Evolutionary conservation across 1,140 invertebrate species (phyloP).

Genomic region (Ectropis grisescens): DNA sequence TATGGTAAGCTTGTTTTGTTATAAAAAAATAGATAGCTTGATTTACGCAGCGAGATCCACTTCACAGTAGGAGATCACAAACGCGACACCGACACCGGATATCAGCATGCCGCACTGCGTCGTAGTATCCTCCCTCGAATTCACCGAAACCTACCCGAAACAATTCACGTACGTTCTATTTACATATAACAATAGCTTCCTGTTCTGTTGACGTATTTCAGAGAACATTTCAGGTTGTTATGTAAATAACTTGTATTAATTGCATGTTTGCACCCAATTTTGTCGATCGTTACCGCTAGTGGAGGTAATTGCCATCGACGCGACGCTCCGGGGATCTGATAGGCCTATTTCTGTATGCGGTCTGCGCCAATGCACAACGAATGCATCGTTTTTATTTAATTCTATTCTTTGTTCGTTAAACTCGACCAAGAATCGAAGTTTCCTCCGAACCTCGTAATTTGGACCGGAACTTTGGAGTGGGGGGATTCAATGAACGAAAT

Average conservation of each 20-base stretch:
- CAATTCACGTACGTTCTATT: slow-evolving; percentile 28
- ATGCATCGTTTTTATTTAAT: slow-evolving; percentile 13
- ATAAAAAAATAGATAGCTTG: too few relatives aligned
- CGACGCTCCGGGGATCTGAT: slow-evolving; percentile 1
- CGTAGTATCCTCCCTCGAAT: slow-evolving; percentile 47
- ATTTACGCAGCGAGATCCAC: too few relatives aligned
- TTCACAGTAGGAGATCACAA: too few relatives aligned
- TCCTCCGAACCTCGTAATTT: slow-evolving; percentile 38
- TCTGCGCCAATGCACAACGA: slow-evolving; percentile 5
- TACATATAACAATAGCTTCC: slow-evolving; percentile 19
- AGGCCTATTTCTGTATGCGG: slow-evolving; percentile 8
- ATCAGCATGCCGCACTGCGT: slow-evolving; percentile 34
- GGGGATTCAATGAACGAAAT: slow-evolving; percentile 32
- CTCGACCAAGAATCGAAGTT: slow-evolving; percentile 18
- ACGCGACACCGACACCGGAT: too few relatives aligned
- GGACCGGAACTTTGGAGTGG: slow-evolving; percentile 26
- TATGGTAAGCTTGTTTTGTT: too few relatives aligned
- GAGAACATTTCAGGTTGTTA: background rate
- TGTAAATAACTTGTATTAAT: slow-evolving; percentile 9
- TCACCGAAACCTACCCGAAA: slow-evolving; percentile 38
- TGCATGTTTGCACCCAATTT: slow-evolving; percentile 3
- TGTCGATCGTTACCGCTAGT: background rate
- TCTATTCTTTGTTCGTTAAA: slow-evolving; percentile 25
- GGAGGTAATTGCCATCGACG: background rate
- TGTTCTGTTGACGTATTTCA: slow-evolving; percentile 24